Evolutionary conservation across 2,113 vertebrate genomes (phyloP).

Genomic region (Perca schrenkii): DNA sequence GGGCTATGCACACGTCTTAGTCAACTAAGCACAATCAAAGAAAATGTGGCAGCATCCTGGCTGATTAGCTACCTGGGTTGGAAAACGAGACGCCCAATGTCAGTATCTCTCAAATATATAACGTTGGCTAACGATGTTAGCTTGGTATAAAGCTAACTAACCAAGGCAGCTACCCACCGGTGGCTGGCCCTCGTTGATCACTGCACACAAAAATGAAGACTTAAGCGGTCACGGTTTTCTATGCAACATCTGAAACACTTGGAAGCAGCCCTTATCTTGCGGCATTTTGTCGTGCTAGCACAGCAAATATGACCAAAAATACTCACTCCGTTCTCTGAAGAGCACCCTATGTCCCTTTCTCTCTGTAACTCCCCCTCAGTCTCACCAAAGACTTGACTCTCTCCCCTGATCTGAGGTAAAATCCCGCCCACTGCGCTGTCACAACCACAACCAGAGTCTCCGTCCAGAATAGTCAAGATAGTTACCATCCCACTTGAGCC

Average conservation of each 20-base stretch:
- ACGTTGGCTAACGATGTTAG: slow-evolving; percentile 72
- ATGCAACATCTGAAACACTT: slow-evolving; percentile 21
- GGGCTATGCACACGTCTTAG: neutral
- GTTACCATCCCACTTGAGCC: neutral
- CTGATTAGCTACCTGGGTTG: slow-evolving; percentile 39
- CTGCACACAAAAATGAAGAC: slow-evolving; percentile 37
- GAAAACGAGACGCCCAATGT: slow-evolving; percentile 65
- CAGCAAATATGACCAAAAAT: slow-evolving; percentile 38
- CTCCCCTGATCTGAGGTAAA: slow-evolving; percentile 81
- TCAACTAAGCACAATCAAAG: neutral
- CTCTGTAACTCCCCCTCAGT: slow-evolving; percentile 81
- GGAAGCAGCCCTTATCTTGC: neutral
- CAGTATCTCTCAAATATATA: slow-evolving; percentile 60
- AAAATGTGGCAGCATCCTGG: slow-evolving; percentile 44
- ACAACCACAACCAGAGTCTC: slow-evolving; percentile 59
- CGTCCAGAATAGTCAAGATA: slow-evolving; percentile 53
- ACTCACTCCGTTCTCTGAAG: slow-evolving; percentile 81
- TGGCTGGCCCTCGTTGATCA: slow-evolving; percentile 64
- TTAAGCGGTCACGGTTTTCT: neutral
- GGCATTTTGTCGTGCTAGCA: neutral
- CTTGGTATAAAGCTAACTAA: slow-evolving; percentile 65
- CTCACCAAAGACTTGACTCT: slow-evolving; percentile 79
- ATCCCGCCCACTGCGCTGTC: slow-evolving; percentile 84
- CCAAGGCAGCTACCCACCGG: slow-evolving; percentile 55
- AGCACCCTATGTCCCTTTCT: slow-evolving; percentile 73